phyloP scores from a whole-genome alignment of 2,797 vertebrate genomes.

The Triplophysa yarkandensis region DNA sequence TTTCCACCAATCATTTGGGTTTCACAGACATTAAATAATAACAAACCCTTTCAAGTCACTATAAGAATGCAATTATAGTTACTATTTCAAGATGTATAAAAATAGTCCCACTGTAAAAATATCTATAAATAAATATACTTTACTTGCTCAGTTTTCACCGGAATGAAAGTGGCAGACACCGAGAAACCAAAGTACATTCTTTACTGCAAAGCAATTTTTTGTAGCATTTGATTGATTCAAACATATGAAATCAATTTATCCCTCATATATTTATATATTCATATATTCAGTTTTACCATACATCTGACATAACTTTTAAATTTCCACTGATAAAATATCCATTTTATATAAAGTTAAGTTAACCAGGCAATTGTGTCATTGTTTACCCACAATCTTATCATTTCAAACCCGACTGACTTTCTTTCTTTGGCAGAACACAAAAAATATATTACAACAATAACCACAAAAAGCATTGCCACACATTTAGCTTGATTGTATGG shows the following conservation, averaged over 20 bases:
- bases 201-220: not conserved
- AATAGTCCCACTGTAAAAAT: not conserved
- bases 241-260: not conserved
- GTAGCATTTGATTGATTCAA: not conserved
- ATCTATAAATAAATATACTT: constrained; percentile 11
- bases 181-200: constrained; percentile 11
- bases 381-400: no score
- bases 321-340: not conserved
- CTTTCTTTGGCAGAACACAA: no score
- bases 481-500: no score
- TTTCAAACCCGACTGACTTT: no score
- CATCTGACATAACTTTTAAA: not conserved
- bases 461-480: no score
- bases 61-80: constrained; percentile 14
- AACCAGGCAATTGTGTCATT: no score
- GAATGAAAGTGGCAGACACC: constrained; percentile 19
- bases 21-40: constrained; percentile 27
- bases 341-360: no score
- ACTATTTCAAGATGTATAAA: constrained; percentile 18
- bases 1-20: constrained; percentile 19
- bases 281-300: not conserved
- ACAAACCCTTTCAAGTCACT: constrained; percentile 23
- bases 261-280: not conserved
- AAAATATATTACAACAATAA: no score
- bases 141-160: constrained; percentile 19